Conservation (phyloP, 2,888 invertebrate genomes). For the Apantesis nais region DNA sequence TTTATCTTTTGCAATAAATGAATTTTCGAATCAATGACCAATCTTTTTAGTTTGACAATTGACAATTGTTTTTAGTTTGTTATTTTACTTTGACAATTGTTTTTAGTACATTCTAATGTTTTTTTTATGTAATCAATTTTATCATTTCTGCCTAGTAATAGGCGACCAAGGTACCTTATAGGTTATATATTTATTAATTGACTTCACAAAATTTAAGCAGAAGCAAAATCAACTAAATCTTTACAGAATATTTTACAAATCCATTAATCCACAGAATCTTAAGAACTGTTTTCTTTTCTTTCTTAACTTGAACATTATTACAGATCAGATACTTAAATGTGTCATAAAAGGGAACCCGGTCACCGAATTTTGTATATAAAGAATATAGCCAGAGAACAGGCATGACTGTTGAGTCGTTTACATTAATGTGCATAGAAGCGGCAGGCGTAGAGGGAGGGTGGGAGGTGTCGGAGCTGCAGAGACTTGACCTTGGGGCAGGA, state of each 20-base stretch:
- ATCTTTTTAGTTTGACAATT: too few relatives aligned
- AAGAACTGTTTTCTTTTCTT: background rate
- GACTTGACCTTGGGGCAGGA: slow-evolving; percentile 85
- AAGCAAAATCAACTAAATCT: too few relatives aligned
- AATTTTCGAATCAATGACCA: background rate
- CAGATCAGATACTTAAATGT: slow-evolving; percentile 20
- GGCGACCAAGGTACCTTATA: background rate
- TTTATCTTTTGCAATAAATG: slow-evolving; percentile 24
- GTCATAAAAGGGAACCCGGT: slow-evolving; percentile 43
- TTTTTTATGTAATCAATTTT: background rate
- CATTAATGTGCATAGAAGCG: slow-evolving; percentile 60
- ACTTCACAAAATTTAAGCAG: background rate
- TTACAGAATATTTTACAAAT: too few relatives aligned
- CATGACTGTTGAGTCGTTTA: slow-evolving; percentile 64
- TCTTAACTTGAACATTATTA: background rate
- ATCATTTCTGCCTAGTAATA: background rate
- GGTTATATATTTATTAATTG: too few relatives aligned
- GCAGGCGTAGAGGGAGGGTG: slow-evolving; percentile 48
- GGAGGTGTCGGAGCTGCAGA: slow-evolving; percentile 65
- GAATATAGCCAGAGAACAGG: slow-evolving; percentile 43
- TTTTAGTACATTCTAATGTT: background rate
- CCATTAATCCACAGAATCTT: background rate
- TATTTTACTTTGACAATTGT: background rate
- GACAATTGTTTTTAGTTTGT: background rate
- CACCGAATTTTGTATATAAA: slow-evolving; percentile 45